Evolutionary conservation across 2,113 vertebrate species (phyloP), one percentile per base, ranked within the genome.

Genomic region (Xenus cinereus): DNA sequence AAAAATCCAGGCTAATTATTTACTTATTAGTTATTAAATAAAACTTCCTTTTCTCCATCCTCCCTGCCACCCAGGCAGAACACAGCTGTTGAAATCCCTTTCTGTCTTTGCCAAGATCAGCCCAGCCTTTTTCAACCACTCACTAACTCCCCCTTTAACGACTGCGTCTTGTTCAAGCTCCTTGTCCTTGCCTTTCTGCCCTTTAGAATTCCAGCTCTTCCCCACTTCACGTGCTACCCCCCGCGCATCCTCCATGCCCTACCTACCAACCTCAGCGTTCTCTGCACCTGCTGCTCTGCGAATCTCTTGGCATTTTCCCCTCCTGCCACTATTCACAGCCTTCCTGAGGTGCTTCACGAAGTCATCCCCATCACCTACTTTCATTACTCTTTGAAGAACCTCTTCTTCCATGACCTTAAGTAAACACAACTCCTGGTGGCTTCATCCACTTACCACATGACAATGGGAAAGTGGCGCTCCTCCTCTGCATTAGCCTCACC

Each of bases 181-280:
- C 87, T 97, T 46, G 94, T 97, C 97, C 97, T 96, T 97, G 94
- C 39, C 71, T 79, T 69, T 66, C 51, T 89, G 87, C 89, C 89
- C 93, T 94, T 89, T 77, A 69, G 33, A 78, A 53, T 84, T 89
- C 89, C 89, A 76, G 81, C 75, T 95, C 77, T 85, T 68, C 74
- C 79, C 57, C 45, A 45, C 88, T 67, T 67, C 1, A 2, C 1
- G 4, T 62, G 64, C 69, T 57, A 16, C 22, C 35, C 66, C 20
- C 45, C 0, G 0, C 2, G 0, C 68, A 21, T 82, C 83, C 53
- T 84, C 80, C 57, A 2, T 60, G 94, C 90, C 86, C 80, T 67
- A 0, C 0, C 5, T 43, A 64, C 73, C 86, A 82, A 21, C 62
- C 43, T 39, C 67, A 62, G 81, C 74, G 62, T 56, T 80, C 69